phyloP scores from a whole-genome alignment of 2,888 invertebrate genomes.

The Antheraea assamensis region DNA sequence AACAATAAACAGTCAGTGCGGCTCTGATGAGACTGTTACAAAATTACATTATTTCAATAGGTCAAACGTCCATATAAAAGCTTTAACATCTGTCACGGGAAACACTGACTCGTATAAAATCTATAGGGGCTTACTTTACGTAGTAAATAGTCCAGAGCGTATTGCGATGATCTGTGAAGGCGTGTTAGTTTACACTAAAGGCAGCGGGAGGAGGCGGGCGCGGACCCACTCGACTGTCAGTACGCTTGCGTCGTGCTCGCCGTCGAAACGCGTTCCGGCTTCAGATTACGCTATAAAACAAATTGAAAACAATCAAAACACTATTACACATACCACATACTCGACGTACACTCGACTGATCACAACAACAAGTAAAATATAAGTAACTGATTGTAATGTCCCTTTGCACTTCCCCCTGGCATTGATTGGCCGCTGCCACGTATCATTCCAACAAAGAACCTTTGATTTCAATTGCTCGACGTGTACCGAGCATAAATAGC shows the following conservation, averaged over 20 bases:
- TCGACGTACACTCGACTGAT: too few relatives aligned
- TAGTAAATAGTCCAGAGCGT: slow-evolving; percentile 45
- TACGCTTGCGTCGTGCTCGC: slow-evolving; percentile 78
- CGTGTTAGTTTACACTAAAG: slow-evolving; percentile 50
- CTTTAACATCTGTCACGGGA: slow-evolving; percentile 53
- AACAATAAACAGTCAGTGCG: slow-evolving; percentile 46
- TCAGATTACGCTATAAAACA: slow-evolving; percentile 67
- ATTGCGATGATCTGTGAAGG: slow-evolving; percentile 42
- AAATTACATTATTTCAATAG: slow-evolving; percentile 21
- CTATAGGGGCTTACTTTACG: slow-evolving; percentile 48
- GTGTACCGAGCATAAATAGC: too few relatives aligned
- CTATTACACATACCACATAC: not conserved
- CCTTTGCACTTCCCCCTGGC: too few relatives aligned
- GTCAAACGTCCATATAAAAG: slow-evolving; percentile 39
- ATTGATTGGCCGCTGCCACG: too few relatives aligned
- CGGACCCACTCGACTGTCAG: slow-evolving; percentile 66
- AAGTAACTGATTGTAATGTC: too few relatives aligned
- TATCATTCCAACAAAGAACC: too few relatives aligned
- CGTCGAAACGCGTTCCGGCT: slow-evolving; percentile 69
- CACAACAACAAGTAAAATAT: too few relatives aligned
- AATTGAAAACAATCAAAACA: slow-evolving; percentile 18
- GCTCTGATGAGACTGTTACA: slow-evolving; percentile 40
- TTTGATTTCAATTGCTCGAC: too few relatives aligned
- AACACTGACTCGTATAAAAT: slow-evolving; percentile 53
- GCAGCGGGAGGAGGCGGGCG: slow-evolving; percentile 65